These are phyloP conservation scores for Cerastis rubricosa DNA, from an alignment of 2,888 invertebrate species.

Conservation along the genomic window DNA sequence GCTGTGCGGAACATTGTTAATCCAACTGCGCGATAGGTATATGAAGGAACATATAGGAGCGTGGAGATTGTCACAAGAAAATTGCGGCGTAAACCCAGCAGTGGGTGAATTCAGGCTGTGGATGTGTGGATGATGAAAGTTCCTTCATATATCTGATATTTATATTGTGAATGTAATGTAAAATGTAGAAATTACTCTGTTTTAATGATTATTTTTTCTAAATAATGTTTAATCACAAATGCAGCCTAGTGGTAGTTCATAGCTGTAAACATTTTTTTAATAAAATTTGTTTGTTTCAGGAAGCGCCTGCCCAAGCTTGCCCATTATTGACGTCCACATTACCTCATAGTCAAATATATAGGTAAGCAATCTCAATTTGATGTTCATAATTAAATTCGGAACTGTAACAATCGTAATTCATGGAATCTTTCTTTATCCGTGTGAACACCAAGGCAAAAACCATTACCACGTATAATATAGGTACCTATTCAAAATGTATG, in stretches of 20 bases:
- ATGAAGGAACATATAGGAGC: no score
- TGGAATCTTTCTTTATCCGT: neutral
- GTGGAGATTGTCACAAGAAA: no score
- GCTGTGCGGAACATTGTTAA: neutral
- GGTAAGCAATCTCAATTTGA: slow-evolving; percentile 69
- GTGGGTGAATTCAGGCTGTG: no score
- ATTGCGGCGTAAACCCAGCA: no score
- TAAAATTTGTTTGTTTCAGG: slow-evolving; percentile 74
- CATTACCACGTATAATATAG: no score
- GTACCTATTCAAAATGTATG: no score
- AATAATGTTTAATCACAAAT: neutral
- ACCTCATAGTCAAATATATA: slow-evolving; percentile 88
- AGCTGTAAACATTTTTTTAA: neutral
- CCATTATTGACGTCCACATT: slow-evolving; percentile 83
- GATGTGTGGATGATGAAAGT: no score
- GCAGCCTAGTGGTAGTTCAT: neutral
- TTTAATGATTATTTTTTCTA: neutral
- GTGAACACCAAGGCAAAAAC: no score
- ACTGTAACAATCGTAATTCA: no score
- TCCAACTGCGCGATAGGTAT: neutral
- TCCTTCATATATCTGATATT: neutral
- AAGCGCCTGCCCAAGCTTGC: slow-evolving; percentile 81
- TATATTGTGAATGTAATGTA: no score
- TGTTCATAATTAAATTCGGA: neutral
- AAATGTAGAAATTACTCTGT: neutral